Percentiles rank a stretch among this genome's conserved stretches.
Conservation (phyloP, 1,140 invertebrate genomes). For the Trichonephila clavata region DNA sequence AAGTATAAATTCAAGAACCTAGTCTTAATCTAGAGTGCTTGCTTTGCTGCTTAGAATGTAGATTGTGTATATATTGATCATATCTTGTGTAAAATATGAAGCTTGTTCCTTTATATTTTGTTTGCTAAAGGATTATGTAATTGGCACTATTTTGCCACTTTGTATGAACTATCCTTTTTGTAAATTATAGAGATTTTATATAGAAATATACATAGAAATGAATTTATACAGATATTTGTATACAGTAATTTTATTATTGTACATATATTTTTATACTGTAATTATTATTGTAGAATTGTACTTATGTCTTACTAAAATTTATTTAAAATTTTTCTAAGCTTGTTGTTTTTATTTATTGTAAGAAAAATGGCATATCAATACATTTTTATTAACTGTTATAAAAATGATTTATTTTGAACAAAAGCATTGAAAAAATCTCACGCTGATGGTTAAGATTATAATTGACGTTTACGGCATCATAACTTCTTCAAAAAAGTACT, state of each 20-base stretch:
- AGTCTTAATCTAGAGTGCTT: conserved; percentile 44
- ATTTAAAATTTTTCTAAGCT: not conserved
- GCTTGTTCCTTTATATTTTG: not conserved
- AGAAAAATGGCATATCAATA: not conserved
- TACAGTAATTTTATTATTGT: conserved; percentile 48
- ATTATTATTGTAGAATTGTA: conserved; percentile 58
- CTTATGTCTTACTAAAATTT: conserved; percentile 60
- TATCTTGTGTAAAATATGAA: not conserved
- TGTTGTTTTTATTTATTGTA: conserved; percentile 22
- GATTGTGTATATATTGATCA: not conserved
- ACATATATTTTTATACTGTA: conserved; percentile 51
- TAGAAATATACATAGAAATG: conserved; percentile 24
- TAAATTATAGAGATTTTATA: conserved; percentile 42
- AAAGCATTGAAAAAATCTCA: no score
- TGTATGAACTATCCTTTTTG: conserved; percentile 6
- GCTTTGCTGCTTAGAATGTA: not conserved
- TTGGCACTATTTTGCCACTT: not conserved
- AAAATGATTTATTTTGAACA: no score
- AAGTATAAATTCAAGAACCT: conserved; percentile 36
- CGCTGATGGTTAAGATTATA: no score
- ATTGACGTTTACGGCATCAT: no score
- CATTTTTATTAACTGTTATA: no score
- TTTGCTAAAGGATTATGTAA: not conserved
- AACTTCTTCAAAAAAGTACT: no score
- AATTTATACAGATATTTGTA: conserved; percentile 15